These are phyloP conservation scores for Xestia ashworthii DNA, from an alignment of 2,888 invertebrate genomes.

Conservation along the genomic window DNA sequence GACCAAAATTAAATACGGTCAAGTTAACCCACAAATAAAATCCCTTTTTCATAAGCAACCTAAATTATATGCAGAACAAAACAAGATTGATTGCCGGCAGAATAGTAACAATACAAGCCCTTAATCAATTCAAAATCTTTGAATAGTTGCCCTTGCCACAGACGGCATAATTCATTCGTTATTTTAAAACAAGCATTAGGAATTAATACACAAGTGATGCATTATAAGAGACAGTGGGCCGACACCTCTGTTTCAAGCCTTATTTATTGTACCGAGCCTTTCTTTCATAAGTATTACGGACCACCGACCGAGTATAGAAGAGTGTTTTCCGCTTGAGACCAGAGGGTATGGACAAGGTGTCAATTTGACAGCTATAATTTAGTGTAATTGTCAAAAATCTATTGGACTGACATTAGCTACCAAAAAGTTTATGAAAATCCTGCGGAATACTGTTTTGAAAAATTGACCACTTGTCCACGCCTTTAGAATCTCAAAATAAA, in stretches of 20 bases:
- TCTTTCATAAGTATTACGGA: conserved; percentile 76
- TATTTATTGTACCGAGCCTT: conserved; percentile 80
- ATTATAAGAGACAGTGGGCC: conserved; percentile 78
- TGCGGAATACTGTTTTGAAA: not conserved
- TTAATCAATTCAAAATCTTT: conserved; percentile 57
- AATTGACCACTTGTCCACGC: not conserved
- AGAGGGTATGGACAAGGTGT: too few species aligned
- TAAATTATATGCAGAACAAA: conserved; percentile 30
- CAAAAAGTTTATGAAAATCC: too few species aligned
- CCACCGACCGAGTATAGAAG: conserved; percentile 77
- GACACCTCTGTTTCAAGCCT: conserved; percentile 79
- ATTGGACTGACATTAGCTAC: not conserved
- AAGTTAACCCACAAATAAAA: not conserved
- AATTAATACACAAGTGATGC: conserved; percentile 79
- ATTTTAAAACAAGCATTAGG: conserved; percentile 73
- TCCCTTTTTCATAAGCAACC: not conserved
- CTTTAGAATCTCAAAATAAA: not conserved
- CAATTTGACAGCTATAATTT: not conserved
- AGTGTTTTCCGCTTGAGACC: conserved; percentile 69
- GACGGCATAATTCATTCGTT: conserved; percentile 65
- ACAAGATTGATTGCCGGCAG: conserved; percentile 53
- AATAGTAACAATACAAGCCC: conserved; percentile 52
- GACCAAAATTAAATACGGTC: not conserved
- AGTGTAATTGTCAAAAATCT: not conserved
- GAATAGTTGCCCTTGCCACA: conserved; percentile 58